These are phyloP conservation scores for Hippasteria phrygiana DNA, from an alignment of 53 echinoderm and acorn worm genomes.

Conservation along the genomic window DNA sequence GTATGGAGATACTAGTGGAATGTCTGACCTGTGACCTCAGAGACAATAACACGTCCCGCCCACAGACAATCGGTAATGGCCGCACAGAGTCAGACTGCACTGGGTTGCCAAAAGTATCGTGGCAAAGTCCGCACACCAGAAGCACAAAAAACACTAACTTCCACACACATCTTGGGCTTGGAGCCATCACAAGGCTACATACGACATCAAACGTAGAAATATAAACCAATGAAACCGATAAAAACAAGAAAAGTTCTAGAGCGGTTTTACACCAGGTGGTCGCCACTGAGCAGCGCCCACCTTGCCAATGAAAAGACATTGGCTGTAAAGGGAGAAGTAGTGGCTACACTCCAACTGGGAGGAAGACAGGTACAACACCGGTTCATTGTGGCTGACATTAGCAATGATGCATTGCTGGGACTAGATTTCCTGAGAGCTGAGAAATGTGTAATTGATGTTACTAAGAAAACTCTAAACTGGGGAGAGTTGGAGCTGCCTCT, in stretches of 20 bases:
- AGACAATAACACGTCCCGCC: too few relatives aligned
- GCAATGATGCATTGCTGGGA: not conserved
- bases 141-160: not conserved
- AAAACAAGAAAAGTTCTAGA: not conserved
- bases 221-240: not conserved
- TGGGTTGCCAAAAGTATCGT: too few relatives aligned
- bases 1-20: not conserved
- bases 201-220: not conserved
- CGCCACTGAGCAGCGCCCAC: not conserved
- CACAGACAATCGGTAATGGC: too few relatives aligned
- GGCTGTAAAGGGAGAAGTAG: not conserved
- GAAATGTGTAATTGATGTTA: not conserved
- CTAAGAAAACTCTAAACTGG: constrained; percentile 2
- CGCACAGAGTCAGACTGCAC: too few relatives aligned
- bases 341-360: not conserved
- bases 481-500: constrained; percentile 24
- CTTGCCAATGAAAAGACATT: not conserved
- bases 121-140: not conserved
- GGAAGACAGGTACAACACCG: not conserved
- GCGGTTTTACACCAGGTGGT: not conserved
- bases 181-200: not conserved
- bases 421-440: not conserved
- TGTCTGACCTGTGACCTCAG: too few relatives aligned
- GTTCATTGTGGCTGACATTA: not conserved
- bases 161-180: not conserved